Evolutionary conservation across 2,797 vertebrate genomes (phyloP).

Genomic region (Lepidocolaptes lacrymiger): DNA sequence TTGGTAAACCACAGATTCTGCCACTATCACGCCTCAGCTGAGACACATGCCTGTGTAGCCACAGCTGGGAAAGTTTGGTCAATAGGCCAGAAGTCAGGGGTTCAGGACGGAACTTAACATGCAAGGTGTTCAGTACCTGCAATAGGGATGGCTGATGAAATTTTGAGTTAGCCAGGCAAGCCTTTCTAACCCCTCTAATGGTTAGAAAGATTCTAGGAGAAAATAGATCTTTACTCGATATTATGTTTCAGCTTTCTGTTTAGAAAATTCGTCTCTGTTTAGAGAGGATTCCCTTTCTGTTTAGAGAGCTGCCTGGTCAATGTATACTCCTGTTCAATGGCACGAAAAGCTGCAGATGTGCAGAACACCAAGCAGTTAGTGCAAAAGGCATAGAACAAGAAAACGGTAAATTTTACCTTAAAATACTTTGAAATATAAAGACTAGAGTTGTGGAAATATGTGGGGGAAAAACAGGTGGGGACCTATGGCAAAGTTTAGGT

Average conservation of each 20-base stretch:
- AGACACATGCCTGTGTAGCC: neutral
- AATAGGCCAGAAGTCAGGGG: neutral
- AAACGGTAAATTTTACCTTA: neutral
- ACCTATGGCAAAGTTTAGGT: neutral
- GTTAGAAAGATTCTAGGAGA: neutral
- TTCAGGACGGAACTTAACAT: neutral
- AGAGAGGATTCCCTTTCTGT: neutral
- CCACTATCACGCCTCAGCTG: neutral
- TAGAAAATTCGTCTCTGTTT: neutral
- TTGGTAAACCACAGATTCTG: neutral
- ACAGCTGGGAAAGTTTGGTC: neutral
- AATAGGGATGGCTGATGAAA: neutral
- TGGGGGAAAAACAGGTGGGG: neutral
- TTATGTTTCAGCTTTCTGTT: neutral
- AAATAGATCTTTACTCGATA: neutral
- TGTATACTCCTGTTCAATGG: neutral
- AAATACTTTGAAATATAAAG: neutral
- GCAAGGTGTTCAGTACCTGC: neutral
- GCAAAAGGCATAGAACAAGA: neutral
- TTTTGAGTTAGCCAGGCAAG: neutral
- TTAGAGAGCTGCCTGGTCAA: neutral
- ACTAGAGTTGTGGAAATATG: neutral
- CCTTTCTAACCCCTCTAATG: neutral
- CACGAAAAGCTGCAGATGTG: neutral
- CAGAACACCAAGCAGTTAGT: neutral